phyloP scores from a whole-genome alignment of 2,797 vertebrate genomes.

The Morus bassanus region DNA sequence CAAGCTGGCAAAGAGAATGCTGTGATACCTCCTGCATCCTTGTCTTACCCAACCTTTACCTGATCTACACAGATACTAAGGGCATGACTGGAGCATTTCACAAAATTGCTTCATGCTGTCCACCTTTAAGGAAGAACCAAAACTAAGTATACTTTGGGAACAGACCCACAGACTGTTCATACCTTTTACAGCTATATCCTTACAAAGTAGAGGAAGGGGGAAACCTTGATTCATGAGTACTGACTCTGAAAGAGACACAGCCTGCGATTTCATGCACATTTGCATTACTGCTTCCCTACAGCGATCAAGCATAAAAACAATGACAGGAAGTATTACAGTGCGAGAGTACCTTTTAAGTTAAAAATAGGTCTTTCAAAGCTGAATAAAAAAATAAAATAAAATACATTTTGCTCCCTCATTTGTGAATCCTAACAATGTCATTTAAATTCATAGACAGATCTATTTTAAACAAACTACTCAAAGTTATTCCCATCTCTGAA shows the following conservation, averaged over 20 bases:
- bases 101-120: not conserved
- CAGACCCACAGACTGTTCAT: not conserved
- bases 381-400: not conserved
- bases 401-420: not conserved
- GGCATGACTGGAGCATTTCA: not conserved
- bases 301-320: not conserved
- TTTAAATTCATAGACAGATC: not conserved
- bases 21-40: not conserved
- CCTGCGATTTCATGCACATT: not conserved
- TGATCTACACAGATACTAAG: not conserved
- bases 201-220: not conserved
- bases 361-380: not conserved
- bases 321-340: not conserved
- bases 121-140: not conserved
- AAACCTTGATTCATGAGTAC: not conserved
- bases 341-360: not conserved
- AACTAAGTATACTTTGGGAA: not conserved
- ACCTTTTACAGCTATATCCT: not conserved
- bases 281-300: not conserved
- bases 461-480: not conserved
- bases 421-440: not conserved
- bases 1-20: not conserved
- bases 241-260: not conserved
- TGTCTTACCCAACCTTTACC: not conserved
- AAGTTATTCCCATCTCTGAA: not conserved